Percentiles rank a stretch among this genome's conserved stretches.
Evolutionary conservation across 1,140 invertebrate genomes (phyloP).

Genomic region (Pristionchus pacificus): DNA sequence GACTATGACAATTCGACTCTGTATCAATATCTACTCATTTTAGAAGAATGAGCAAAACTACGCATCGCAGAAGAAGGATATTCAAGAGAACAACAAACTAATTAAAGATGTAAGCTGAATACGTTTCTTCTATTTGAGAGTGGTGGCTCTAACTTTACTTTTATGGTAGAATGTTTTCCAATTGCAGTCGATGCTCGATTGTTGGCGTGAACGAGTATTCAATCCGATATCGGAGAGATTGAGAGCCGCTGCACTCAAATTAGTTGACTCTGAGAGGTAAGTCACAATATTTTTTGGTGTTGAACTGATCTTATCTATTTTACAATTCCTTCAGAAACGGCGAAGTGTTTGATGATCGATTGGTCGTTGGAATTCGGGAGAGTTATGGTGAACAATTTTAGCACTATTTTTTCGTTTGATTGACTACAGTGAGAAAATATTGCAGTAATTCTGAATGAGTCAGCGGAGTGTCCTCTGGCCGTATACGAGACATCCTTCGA

Average conservation of each 20-base stretch:
- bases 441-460: slow-evolving; percentile 82
- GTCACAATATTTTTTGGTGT: too few species aligned
- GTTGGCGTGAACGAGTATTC: slow-evolving; percentile 96
- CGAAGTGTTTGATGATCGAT: slow-evolving; percentile 90
- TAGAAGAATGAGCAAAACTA: slow-evolving; percentile 25
- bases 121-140: slow-evolving; percentile 19
- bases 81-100: slow-evolving; percentile 1
- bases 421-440: slow-evolving; percentile 49
- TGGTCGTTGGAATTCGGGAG: slow-evolving; percentile 91
- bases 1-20: slow-evolving; percentile 6
- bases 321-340: too few species aligned
- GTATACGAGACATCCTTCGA: slow-evolving; percentile 12
- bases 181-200: slow-evolving; percentile 89
- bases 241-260: slow-evolving; percentile 92
- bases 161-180: too few species aligned
- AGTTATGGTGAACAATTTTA: slow-evolving; percentile 72
- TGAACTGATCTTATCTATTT: too few species aligned
- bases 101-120: slow-evolving; percentile 3
- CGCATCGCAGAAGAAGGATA: not conserved
- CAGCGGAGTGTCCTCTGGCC: not conserved
- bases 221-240: slow-evolving; percentile 83
- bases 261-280: slow-evolving; percentile 81
- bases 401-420: not conserved
- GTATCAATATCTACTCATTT: not conserved
- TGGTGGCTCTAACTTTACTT: too few species aligned